Conservation (phyloP, 2,888 invertebrate genomes). For the Pseudoips prasinana region DNA sequence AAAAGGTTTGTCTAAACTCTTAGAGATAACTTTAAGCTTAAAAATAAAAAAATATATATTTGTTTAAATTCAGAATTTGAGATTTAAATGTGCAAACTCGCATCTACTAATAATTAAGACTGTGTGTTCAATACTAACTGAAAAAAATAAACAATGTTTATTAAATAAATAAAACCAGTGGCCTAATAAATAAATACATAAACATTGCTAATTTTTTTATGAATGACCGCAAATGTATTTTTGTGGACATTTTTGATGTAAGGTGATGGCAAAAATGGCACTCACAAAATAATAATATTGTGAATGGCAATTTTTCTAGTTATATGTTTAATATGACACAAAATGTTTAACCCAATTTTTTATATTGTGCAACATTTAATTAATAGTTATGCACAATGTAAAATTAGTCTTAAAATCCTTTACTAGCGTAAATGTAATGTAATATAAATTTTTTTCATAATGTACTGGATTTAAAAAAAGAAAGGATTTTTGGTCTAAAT, state of each 20-base stretch:
- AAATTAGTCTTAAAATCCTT: conserved; percentile 30
- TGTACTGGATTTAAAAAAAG: too few species aligned
- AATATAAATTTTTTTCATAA: background rate
- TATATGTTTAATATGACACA: conserved; percentile 58
- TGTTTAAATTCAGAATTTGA: too few species aligned
- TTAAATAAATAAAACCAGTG: conserved; percentile 37
- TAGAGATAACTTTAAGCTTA: too few species aligned
- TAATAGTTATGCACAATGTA: conserved; percentile 24
- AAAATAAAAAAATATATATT: too few species aligned
- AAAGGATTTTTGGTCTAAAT: conserved; percentile 29
- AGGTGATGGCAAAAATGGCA: conserved; percentile 64
- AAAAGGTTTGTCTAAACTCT: too few species aligned
- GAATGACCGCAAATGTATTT: conserved; percentile 37
- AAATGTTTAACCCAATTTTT: conserved; percentile 48
- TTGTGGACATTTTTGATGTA: conserved; percentile 45
- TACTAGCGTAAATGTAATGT: background rate
- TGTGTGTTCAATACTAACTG: conserved; percentile 63
- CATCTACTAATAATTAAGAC: conserved; percentile 43
- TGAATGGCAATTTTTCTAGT: conserved; percentile 48
- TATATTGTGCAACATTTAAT: conserved; percentile 40
- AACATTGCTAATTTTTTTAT: conserved; percentile 24
- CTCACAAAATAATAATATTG: conserved; percentile 16
- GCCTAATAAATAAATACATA: conserved; percentile 5
- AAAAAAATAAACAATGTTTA: conserved; percentile 48
- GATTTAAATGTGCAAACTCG: too few species aligned